Evolutionary conservation across 2,113 vertebrate species (phyloP), one percentile per base, ranked within the genome.

Genomic region (Syngnathus scovelli): DNA sequence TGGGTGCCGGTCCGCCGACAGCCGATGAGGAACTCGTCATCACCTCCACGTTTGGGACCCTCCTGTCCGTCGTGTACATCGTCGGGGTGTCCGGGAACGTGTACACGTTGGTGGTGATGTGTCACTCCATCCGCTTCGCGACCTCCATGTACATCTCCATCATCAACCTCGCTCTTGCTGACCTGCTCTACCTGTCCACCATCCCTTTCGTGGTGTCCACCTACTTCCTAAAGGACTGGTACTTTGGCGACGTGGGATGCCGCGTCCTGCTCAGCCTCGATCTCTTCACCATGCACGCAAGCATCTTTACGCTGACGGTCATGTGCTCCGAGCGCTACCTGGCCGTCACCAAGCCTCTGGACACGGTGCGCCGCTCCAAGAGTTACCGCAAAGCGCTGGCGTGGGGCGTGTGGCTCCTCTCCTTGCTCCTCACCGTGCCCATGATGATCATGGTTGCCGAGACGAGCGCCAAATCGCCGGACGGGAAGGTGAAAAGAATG

Each of bases 201-300:
- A 95, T 96, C 88, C 94, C 94, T 16, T 95, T 95, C 88, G 92
- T 96, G 76, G 94, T 95, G 78, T 92, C 93, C 89, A 96, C 94
- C 23, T 95, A 94, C 90, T 93, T 96, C 75, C 89, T 93, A 0
- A 94, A 94, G 86, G 93, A 95, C 92, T 96, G 94, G 94, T 93
- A 94, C 90, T 96, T 96, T 74, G 94, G 94, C 51, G 94, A 94
- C 54, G 87, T 94, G 70, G 94, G 94, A 0, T 95, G 94, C 82
- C 90, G 93, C 82, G 86, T 96, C 44, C 88, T 96, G 69, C 92
- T 96, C 61, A 95, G 94, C 87, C 88, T 96, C 79, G 94, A 96
- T 88, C 90, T 96, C 18, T 91, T 96, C 73, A 96, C 94, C 87
- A 96, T 96, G 94, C 94, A 96, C 78, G 94, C 94, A 73, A 95